Evolutionary conservation across 2,888 invertebrate species (phyloP).

Genomic region (Willowsia nigromaculata): DNA sequence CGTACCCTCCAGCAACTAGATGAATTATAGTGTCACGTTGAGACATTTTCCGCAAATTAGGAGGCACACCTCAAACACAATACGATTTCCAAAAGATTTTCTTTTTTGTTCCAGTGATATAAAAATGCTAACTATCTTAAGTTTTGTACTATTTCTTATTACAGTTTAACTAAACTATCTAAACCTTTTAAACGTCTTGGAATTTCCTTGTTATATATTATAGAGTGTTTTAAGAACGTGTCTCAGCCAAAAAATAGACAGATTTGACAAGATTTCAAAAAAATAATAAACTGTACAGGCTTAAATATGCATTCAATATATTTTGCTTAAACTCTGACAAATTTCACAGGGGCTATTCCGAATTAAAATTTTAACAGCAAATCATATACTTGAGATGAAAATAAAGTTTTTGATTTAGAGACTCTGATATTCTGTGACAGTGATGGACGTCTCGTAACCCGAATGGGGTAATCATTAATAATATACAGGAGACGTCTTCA

Average conservation of each 20-base stretch:
- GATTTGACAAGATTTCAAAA: constrained; percentile 36
- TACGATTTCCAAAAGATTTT: constrained; percentile 57
- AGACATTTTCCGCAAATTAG: constrained; percentile 79
- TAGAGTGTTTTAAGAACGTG: not conserved
- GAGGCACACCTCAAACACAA: constrained; percentile 75
- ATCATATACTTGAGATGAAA: constrained; percentile 69
- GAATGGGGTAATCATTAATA: constrained; percentile 57
- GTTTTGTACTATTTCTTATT: constrained; percentile 63
- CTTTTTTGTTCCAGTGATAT: constrained; percentile 65
- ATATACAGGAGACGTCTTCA: constrained; percentile 44
- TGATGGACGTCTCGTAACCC: constrained; percentile 66
- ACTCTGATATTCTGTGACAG: constrained; percentile 67
- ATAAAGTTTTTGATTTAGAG: constrained; percentile 60
- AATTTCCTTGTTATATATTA: constrained; percentile 21
- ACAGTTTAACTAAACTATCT: constrained; percentile 53
- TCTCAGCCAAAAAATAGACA: constrained; percentile 45
- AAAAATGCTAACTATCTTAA: constrained; percentile 57
- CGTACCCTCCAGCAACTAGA: constrained; percentile 97
- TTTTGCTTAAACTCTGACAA: constrained; percentile 2
- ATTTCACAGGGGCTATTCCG: constrained; percentile 10
- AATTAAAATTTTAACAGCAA: constrained; percentile 53
- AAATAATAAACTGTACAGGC: constrained; percentile 26
- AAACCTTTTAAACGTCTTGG: constrained; percentile 35
- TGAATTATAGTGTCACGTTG: constrained; percentile 91
- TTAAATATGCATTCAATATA: constrained; percentile 12